Evolutionary conservation across 1,140 invertebrate genomes (phyloP), one percentile per base, ranked within the genome.

Genomic region (Patella vulgata): DNA sequence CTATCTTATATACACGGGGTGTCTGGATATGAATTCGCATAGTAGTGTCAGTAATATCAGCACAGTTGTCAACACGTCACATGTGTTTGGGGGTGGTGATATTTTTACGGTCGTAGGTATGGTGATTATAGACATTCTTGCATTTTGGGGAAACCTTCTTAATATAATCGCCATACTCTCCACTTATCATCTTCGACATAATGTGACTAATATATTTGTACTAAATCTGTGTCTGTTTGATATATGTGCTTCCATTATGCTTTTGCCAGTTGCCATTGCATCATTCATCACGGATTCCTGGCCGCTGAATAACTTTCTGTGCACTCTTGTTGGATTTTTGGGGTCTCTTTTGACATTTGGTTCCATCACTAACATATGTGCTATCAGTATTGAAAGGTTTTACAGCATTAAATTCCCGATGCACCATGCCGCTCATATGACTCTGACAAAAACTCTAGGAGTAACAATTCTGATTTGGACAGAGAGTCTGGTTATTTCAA

Each of bases 331-430:
- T 23, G 66, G 47, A 12, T 63, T 59, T 39, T 14, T 59, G 30
- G 58, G 19, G 28, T 46, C 47, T 8, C 55, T 56, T n/a, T 57
- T 58, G 14, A 50, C 47, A 33, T 40, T 59, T 33, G 46, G 43
- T 9, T 69, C 67, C 14, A 64, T 66, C 9, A 25, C 50, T 1
- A 56, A 50, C 23, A 25, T 62, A 53, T 66, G 57, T 28, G 31
- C 54, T 5, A 69, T 69, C 17, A 61, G 61, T 14, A 36, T 58
- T 19, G 67, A 69, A 25, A 31, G 67, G 9, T 66, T 52, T 39
- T 66, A 61, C 54, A 55, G 62, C 43, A 69, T 69, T 31, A 31
- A 42, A 5, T 39, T 65, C 8, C 67, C 67, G 11, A 65, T 69
- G 67, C 62, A 62, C 31, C 63, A 69, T 46, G 58, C 62, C n/a